Conservation (phyloP, 2,113 vertebrate genomes). For the Laticauda colubrina region DNA sequence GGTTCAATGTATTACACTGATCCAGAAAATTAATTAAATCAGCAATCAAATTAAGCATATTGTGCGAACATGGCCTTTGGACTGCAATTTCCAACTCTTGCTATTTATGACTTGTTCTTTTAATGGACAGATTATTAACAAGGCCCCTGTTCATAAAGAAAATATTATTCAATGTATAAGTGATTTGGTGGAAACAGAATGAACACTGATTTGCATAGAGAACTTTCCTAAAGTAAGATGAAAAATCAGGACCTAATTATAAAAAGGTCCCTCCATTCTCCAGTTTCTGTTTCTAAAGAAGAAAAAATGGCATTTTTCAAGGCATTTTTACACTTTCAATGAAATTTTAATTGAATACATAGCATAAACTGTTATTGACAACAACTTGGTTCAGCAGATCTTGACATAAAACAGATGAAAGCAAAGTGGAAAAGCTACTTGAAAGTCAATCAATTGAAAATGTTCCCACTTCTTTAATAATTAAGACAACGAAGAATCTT, state of each 20-base stretch:
- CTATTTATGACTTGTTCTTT: background rate
- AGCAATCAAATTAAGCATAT: background rate
- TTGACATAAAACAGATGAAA: background rate
- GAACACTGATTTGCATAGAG: background rate
- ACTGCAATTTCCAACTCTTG: background rate
- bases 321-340: background rate
- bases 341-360: background rate
- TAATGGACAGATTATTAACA: background rate
- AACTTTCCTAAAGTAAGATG: background rate
- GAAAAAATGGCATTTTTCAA: background rate
- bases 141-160: no score
- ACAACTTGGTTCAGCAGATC: background rate
- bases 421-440: background rate
- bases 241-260: background rate
- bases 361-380: background rate
- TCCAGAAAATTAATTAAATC: background rate
- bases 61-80: background rate
- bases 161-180: background rate
- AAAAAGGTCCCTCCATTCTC: background rate
- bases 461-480: background rate
- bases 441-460: background rate
- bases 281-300: background rate
- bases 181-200: background rate
- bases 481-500: background rate
- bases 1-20: background rate